phyloP scores from a whole-genome alignment of 2,113 vertebrate species.

The Perognathus longimembris region DNA sequence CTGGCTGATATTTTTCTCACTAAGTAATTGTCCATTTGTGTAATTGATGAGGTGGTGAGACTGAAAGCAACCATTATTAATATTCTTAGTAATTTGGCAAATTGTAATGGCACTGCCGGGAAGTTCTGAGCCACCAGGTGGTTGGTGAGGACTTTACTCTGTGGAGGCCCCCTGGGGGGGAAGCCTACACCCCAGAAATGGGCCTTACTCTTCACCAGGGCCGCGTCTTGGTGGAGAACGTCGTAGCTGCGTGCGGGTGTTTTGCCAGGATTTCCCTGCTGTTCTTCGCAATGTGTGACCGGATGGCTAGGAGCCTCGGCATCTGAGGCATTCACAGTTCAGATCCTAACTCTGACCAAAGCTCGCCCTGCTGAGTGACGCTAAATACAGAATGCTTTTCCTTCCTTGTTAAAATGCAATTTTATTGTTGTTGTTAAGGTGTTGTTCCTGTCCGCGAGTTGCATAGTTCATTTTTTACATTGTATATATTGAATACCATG shows the following conservation, averaged over 20 bases:
- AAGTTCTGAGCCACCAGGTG: neutral
- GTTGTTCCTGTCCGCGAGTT: no score
- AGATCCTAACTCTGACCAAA: neutral
- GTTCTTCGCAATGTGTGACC: neutral
- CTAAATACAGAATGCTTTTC: neutral
- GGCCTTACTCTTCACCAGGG: neutral
- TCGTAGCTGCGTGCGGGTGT: neutral
- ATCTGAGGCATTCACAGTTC: accelerated
- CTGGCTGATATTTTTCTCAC: neutral
- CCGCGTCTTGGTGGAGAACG: neutral
- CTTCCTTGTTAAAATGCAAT: neutral
- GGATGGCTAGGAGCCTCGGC: no score
- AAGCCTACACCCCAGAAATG: neutral
- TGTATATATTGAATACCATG: no score
- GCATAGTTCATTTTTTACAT: no score
- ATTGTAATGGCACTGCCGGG: neutral
- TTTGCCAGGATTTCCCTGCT: no score
- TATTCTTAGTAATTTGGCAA: neutral
- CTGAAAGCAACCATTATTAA: neutral
- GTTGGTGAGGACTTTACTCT: neutral
- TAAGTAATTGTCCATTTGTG: conserved; percentile 44
- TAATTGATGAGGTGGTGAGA: conserved; percentile 8
- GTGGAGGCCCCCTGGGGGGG: no score
- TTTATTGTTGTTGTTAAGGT: no score
- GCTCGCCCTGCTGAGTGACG: neutral